A percentile compares a stretch with the other conserved stretches of the same genome.
Conservation (phyloP, 2,113 vertebrate species). For the Coturnix japonica region DNA sequence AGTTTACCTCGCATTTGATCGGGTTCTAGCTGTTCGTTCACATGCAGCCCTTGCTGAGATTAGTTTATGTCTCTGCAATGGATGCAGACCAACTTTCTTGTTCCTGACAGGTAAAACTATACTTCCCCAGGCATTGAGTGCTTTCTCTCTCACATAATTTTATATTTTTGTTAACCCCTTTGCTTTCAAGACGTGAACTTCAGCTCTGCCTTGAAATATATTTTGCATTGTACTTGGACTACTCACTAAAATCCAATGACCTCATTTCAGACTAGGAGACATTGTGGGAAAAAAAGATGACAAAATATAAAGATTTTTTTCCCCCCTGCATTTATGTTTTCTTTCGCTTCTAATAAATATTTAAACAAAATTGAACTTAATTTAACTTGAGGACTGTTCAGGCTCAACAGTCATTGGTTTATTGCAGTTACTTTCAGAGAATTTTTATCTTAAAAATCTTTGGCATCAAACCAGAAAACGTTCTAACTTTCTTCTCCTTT, state of each 20-base stretch:
- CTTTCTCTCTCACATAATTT: slow-evolving; percentile 11
- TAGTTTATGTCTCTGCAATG: not conserved
- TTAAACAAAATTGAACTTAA: slow-evolving; percentile 77
- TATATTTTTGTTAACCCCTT: slow-evolving; percentile 39
- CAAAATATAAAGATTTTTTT: slow-evolving; percentile 70
- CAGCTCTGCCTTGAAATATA: slow-evolving; percentile 36
- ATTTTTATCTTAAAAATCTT: slow-evolving; percentile 76
- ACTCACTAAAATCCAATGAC: slow-evolving; percentile 59
- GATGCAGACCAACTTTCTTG: slow-evolving; percentile 9
- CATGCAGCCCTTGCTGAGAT: not conserved
- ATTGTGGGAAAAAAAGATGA: slow-evolving; percentile 63
- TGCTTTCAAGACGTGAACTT: slow-evolving; percentile 1
- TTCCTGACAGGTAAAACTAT: slow-evolving; percentile 36
- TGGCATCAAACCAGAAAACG: slow-evolving; percentile 71
- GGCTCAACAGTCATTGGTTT: slow-evolving; percentile 71
- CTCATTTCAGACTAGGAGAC: slow-evolving; percentile 45
- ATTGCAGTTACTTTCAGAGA: slow-evolving; percentile 68
- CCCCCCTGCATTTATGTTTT: slow-evolving; percentile 60
- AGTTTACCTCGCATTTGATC: not conserved
- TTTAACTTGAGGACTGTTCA: slow-evolving; percentile 72
- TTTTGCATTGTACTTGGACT: slow-evolving; percentile 40
- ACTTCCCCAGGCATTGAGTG: slow-evolving; percentile 24
- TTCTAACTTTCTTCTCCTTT: slow-evolving; percentile 64
- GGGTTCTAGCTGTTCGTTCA: not conserved
- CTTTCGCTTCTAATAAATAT: slow-evolving; percentile 76